Evolutionary conservation across 2,113 vertebrate genomes (phyloP).

Genomic region (Centropus unirufus): DNA sequence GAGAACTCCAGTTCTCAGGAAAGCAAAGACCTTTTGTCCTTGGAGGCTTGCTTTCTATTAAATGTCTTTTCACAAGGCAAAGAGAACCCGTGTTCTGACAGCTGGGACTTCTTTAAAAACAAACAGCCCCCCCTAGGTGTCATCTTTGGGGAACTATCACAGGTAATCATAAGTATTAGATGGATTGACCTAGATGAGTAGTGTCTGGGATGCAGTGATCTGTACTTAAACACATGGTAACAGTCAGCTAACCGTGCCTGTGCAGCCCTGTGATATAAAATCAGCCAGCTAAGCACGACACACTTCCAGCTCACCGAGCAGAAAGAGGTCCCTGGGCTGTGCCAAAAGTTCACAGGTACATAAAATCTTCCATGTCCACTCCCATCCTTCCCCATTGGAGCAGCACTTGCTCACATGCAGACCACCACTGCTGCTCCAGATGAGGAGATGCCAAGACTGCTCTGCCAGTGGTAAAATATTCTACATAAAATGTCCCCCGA

Average conservation of each 20-base stretch:
- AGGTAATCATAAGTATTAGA: background rate
- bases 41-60: background rate
- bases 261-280: background rate
- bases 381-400: accelerated
- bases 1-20: background rate
- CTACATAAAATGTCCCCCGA: accelerated
- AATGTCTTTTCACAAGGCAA: background rate
- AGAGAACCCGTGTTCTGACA: background rate
- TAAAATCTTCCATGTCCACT: background rate
- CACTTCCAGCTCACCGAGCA: background rate
- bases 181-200: background rate
- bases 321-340: background rate
- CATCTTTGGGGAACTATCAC: background rate
- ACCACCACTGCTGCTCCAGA: background rate
- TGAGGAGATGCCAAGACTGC: background rate
- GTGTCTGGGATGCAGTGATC: background rate
- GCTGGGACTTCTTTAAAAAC: background rate
- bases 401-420: accelerated
- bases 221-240: background rate
- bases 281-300: background rate
- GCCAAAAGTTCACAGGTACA: background rate
- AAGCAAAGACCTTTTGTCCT: background rate
- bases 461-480: background rate
- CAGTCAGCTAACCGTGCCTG: background rate
- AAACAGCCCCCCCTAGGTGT: accelerated